phyloP scores from a whole-genome alignment of 2,113 vertebrate species.

The Campylomormyrus numenius region DNA sequence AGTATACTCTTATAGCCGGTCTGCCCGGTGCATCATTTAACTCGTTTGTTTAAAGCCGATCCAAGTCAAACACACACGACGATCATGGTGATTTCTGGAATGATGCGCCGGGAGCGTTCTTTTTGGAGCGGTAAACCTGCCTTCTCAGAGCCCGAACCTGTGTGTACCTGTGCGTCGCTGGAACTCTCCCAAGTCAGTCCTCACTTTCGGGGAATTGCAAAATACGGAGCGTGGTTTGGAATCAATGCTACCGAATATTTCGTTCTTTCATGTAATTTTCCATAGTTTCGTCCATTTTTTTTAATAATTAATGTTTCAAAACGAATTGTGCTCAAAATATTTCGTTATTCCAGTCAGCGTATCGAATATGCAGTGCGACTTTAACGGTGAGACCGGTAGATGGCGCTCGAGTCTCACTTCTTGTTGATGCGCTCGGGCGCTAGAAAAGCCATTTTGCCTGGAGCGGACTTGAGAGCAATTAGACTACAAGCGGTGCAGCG shows the following conservation, averaged over 20 bases:
- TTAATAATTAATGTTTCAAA: neutral
- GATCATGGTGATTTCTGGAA: neutral
- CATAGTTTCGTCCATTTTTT: neutral
- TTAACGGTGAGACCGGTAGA: slow-evolving; percentile 36
- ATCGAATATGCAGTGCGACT: neutral
- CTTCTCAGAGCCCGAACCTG: neutral
- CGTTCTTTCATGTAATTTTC: neutral
- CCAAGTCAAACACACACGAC: neutral
- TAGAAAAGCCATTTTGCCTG: slow-evolving; percentile 30
- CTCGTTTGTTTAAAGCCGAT: neutral
- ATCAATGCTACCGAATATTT: neutral
- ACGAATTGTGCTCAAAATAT: neutral
- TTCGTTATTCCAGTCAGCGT: neutral
- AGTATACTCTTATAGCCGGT: neutral
- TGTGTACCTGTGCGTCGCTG: neutral
- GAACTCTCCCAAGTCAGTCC: neutral
- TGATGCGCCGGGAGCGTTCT: neutral
- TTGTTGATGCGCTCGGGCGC: slow-evolving; percentile 11
- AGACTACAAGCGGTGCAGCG: slow-evolving; percentile 41
- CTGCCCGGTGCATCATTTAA: neutral
- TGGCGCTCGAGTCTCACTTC: slow-evolving; percentile 39
- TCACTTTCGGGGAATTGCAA: neutral
- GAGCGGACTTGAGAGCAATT: slow-evolving; percentile 44
- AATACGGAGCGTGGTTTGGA: neutral
- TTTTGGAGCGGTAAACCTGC: neutral